phyloP scores from a whole-genome alignment of 1,140 invertebrate species.

The Papilio dardanus region DNA sequence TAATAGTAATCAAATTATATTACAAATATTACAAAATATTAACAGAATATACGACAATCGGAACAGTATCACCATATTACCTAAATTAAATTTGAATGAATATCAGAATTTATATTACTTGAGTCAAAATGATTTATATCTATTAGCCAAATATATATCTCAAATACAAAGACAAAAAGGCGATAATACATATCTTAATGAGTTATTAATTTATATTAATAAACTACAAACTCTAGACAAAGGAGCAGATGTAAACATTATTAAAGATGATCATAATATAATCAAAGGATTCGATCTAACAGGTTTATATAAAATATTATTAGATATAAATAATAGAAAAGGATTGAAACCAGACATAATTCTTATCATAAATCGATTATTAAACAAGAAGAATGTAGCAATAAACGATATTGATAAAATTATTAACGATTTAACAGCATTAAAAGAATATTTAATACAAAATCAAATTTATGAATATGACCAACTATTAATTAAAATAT shows the following conservation, averaged over 20 bases:
- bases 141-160: constrained; percentile 12
- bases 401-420: neutral
- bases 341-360: neutral
- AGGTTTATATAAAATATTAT: neutral
- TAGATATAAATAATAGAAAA: neutral
- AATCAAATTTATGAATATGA: neutral
- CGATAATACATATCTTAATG: neutral
- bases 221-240: neutral
- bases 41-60: neutral
- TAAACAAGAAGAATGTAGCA: neutral
- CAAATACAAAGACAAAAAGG: constrained; percentile 18
- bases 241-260: neutral
- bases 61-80: neutral
- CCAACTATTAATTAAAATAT: neutral
- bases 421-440: neutral
- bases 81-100: constrained; percentile 11
- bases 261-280: neutral
- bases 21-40: constrained; percentile 1
- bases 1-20: neutral
- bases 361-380: neutral
- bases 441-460: constrained; percentile 14
- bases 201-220: constrained; percentile 22
- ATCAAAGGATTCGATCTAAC: neutral
- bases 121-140: constrained; percentile 23
- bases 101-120: constrained; percentile 13